Evolutionary conservation across 2,888 invertebrate species (phyloP).

Genomic region (Machimus atricapillus): DNA sequence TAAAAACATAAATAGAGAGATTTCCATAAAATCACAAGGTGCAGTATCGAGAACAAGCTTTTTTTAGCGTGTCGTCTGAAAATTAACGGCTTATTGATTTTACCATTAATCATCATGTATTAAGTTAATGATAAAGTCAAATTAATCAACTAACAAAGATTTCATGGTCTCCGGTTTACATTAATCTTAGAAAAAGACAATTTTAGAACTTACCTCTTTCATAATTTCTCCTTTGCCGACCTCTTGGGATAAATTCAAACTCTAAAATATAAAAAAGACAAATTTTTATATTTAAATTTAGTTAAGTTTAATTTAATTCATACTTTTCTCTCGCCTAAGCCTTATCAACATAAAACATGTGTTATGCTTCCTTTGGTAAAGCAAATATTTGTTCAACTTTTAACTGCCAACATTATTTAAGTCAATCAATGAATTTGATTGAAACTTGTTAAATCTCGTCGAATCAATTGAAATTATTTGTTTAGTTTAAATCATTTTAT

Average conservation of each 20-base stretch:
- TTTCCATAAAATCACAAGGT: background rate
- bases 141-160: background rate
- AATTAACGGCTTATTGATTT: background rate
- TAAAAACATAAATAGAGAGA: background rate
- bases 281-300: background rate
- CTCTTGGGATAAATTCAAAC: background rate
- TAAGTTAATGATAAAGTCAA: background rate
- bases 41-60: too few species aligned
- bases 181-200: background rate
- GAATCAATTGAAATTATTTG: background rate
- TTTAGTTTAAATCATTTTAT: background rate
- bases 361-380: background rate
- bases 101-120: background rate
- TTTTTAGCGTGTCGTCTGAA: background rate
- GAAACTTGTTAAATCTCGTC: background rate
- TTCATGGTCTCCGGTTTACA: background rate
- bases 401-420: background rate
- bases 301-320: background rate
- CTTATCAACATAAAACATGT: background rate
- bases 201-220: background rate
- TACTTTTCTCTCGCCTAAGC: background rate
- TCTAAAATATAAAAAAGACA: background rate
- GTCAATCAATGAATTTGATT: background rate
- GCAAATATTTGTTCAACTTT: background rate
- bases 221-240: background rate